phyloP scores from a whole-genome alignment of 2,797 vertebrate species.

The Poecilia velifera region DNA sequence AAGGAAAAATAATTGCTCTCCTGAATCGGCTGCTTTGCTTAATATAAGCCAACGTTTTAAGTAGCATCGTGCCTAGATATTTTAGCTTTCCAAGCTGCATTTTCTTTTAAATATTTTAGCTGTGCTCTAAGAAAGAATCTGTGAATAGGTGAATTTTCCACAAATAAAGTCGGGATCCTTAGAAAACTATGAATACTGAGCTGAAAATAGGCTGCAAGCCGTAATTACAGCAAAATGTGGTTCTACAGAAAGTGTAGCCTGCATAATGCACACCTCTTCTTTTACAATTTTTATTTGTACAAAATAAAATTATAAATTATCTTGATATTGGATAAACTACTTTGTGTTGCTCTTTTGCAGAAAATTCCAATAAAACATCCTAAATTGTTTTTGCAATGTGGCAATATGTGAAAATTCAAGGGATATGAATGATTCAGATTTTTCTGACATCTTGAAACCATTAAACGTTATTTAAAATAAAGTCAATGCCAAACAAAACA shows the following conservation, averaged over 20 bases:
- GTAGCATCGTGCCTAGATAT: no score
- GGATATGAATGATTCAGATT: background rate
- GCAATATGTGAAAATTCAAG: background rate
- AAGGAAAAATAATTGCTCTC: no score
- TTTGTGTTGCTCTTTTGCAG: background rate
- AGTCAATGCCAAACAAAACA: background rate
- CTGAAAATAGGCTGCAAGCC: background rate
- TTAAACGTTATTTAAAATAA: background rate
- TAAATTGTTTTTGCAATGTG: background rate
- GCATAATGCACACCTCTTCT: background rate
- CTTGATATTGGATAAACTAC: background rate
- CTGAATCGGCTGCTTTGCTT: no score
- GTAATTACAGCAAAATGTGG: background rate
- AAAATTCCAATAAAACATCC: background rate
- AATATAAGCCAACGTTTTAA: no score
- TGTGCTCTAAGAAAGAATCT: no score
- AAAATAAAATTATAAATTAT: background rate
- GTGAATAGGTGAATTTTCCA: no score
- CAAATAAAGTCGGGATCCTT: no score
- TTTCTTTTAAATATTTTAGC: no score
- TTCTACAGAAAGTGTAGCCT: background rate
- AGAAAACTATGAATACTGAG: background rate
- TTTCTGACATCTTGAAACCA: background rate
- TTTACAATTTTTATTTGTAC: background rate
- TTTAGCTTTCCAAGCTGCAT: no score